Evolutionary conservation across 2,888 invertebrate genomes (phyloP).

Genomic region (Polydesmus complanatus): DNA sequence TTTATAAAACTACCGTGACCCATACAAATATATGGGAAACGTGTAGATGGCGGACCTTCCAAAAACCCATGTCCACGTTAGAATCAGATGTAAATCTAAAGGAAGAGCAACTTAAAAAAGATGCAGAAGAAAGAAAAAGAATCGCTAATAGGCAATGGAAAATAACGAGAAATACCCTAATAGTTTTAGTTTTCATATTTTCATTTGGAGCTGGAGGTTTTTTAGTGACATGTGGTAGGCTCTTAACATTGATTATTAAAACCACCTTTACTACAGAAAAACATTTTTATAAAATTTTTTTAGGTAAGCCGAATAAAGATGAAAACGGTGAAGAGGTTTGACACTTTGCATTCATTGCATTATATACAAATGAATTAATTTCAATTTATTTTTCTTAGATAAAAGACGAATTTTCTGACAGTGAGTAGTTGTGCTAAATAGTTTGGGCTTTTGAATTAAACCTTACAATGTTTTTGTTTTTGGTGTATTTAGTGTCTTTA

Average conservation of each 20-base stretch:
- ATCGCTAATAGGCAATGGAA: neutral
- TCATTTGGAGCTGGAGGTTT: constrained; percentile 27
- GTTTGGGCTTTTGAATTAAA: neutral
- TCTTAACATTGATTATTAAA: neutral
- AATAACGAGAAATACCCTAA: constrained; percentile 46
- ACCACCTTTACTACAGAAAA: no score
- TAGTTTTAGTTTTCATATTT: constrained; percentile 29
- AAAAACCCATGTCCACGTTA: no score
- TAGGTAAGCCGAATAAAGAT: constrained; percentile 58
- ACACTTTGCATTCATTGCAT: neutral
- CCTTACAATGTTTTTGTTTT: constrained; percentile 1
- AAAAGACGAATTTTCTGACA: constrained; percentile 27
- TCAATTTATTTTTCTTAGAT: constrained; percentile 24
- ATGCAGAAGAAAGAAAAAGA: neutral
- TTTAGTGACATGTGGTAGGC: constrained; percentile 30
- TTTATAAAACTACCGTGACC: neutral
- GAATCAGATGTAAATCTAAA: no score
- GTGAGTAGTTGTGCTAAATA: constrained; percentile 23
- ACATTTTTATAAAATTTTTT: constrained; percentile 32
- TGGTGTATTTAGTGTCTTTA: constrained; percentile 24
- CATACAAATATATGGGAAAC: neutral
- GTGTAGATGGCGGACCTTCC: no score
- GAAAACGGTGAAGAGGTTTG: constrained; percentile 55
- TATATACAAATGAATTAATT: neutral
- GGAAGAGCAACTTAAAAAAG: no score